These are phyloP conservation scores for Sinocyclocheilus anshuiensis DNA, from an alignment of 2,113 vertebrate species.

Conservation along the genomic window DNA sequence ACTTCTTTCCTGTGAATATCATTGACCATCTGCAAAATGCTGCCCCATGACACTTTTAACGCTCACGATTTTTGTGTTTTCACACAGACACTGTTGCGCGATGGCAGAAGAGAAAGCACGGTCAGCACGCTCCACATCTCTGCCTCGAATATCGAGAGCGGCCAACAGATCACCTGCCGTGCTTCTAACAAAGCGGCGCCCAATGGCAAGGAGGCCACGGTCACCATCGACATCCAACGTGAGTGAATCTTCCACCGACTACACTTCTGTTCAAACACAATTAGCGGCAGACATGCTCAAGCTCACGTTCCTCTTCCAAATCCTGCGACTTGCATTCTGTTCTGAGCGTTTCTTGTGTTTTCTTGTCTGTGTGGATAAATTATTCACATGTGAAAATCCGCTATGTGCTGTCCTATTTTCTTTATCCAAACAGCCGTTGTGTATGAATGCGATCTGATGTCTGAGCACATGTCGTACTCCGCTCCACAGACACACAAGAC, in stretches of 20 bases:
- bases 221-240: constrained; percentile 92
- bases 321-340: constrained; percentile 26
- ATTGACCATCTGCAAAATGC: not conserved
- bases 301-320: not conserved
- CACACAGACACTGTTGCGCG: constrained; percentile 79
- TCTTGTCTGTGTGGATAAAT: constrained; percentile 35
- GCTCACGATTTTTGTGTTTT: constrained; percentile 4
- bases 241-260: constrained; percentile 64
- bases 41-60: not conserved
- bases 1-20: not conserved
- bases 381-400: constrained; percentile 45
- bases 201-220: constrained; percentile 83
- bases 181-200: constrained; percentile 90
- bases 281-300: not conserved
- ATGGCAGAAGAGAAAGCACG: constrained; percentile 86
- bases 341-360: constrained; percentile 1
- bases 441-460: constrained; percentile 42
- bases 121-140: constrained; percentile 86
- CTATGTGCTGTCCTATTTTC: constrained; percentile 43
- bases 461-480: constrained; percentile 35
- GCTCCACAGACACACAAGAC: constrained; percentile 16
- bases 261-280: not conserved
- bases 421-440: constrained; percentile 32
- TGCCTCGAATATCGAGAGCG: constrained; percentile 81
- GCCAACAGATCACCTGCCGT: constrained; percentile 83